Percentiles rank a stretch among this genome's conserved stretches.
These are phyloP conservation scores for Cephus runcator DNA, from an alignment of 2,888 invertebrate species.

Conservation along the genomic window DNA sequence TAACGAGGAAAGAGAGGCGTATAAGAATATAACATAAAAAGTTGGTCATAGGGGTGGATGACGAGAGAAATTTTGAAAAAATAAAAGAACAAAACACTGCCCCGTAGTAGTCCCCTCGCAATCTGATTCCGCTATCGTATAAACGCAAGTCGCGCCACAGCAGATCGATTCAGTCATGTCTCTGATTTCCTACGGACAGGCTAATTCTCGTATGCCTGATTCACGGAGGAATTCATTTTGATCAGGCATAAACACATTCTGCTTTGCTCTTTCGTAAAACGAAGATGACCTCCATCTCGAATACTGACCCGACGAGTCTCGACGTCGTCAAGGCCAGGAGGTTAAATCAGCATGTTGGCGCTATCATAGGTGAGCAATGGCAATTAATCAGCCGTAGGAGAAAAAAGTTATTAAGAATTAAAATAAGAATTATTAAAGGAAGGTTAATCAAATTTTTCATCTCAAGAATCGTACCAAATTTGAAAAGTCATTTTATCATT, in stretches of 20 bases:
- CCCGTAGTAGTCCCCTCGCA: background rate
- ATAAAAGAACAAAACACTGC: background rate
- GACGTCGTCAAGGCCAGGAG: slow-evolving; percentile 27
- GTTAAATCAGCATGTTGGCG: slow-evolving; percentile 52
- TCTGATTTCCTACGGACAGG: background rate
- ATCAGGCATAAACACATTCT: background rate
- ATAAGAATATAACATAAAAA: background rate
- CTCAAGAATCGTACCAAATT: background rate
- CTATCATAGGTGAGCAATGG: slow-evolving; percentile 48
- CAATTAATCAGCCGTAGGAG: background rate
- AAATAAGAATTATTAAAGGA: background rate
- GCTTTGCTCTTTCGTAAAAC: background rate
- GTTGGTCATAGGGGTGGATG: background rate
- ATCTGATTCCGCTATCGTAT: background rate
- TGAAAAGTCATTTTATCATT: background rate
- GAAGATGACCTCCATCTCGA: slow-evolving; percentile 29
- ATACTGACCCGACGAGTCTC: slow-evolving; percentile 10
- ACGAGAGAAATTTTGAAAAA: background rate
- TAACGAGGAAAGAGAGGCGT: background rate
- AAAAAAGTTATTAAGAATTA: background rate
- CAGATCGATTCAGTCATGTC: background rate
- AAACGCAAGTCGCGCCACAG: background rate
- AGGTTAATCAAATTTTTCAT: background rate
- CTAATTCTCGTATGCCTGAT: background rate
- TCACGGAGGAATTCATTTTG: background rate